phyloP scores from a whole-genome alignment of 2,113 vertebrate species.

The Thalassarche chlororhynchos region DNA sequence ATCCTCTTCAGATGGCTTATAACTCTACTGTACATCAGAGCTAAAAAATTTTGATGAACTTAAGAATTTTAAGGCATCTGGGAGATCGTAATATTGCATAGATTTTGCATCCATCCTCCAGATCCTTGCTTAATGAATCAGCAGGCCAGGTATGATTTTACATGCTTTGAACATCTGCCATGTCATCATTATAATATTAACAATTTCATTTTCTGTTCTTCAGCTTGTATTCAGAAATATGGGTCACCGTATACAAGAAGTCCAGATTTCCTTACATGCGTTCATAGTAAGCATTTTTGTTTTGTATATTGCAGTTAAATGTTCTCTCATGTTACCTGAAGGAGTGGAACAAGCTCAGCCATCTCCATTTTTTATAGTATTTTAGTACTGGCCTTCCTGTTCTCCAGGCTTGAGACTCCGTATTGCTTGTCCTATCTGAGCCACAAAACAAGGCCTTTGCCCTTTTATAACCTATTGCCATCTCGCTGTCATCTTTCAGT shows the following conservation, averaged over 20 bases:
- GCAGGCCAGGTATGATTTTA: background rate
- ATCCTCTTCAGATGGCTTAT: background rate
- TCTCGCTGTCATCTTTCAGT: background rate
- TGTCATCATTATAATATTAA: background rate
- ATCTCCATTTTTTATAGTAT: background rate
- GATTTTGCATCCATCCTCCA: background rate
- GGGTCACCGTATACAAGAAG: constrained; percentile 80
- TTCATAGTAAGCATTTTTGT: constrained; percentile 88
- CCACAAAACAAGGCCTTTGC: background rate
- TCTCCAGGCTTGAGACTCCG: background rate
- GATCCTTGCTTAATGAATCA: background rate
- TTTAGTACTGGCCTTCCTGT: background rate
- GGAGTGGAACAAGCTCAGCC: background rate
- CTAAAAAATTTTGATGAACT: background rate
- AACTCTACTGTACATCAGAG: background rate
- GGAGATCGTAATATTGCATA: background rate
- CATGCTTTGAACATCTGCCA: background rate
- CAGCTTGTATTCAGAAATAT: constrained; percentile 85
- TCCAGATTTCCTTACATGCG: constrained; percentile 87
- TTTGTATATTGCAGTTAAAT: background rate
- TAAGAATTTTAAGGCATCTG: background rate
- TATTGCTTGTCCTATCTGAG: background rate
- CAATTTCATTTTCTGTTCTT: constrained; percentile 46
- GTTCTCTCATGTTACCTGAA: background rate
- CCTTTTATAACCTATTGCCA: background rate